Evolutionary conservation across 2,888 invertebrate species (phyloP), one percentile per base, ranked within the genome.

Genomic region (Nemapogon koenigi): DNA sequence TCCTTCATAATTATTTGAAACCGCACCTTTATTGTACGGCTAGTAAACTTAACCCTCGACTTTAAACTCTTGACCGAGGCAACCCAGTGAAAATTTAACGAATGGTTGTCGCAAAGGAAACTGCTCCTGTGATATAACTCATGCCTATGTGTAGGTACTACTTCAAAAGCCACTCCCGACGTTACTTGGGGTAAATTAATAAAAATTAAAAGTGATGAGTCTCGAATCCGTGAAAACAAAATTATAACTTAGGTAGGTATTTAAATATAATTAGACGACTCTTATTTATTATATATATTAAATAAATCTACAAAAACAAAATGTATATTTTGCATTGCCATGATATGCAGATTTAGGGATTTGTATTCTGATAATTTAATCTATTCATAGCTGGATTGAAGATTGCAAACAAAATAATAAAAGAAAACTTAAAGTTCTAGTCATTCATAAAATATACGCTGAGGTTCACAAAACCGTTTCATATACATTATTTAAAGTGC

Each of bases 41-140:
- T 18, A 19, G 4, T 33, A 16, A 13, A 13, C 18, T 19, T 33
- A 4, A 13, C 19, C 19, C 4, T 19, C 33, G 19, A 19, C 13
- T 13, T 33, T 33, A 11, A 13, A 11, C 33, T 33, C 58, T 59
- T 61, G 57, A 59, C 57, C 59, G 59, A 50, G 48, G 53, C 49
- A 40, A 51, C 53, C 28, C 37, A 50, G 57, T 68, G 61, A 65
- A 67, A 66, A 56, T 62, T 67, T 68, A 67, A 68, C 65, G 64
- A 66, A 64, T 59, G 57, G 51, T 51, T 51, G 54, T 61, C 61
- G 59, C 64, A 61, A 65, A 64, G 64, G 60, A 64, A 60, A 63
- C 64, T 66, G 60, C 61, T 54, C 50, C 56, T 54, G 49, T 57
- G 47, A 49, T 47, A 47, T 35, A 35, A 35, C 35, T 35, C 35